phyloP scores from a whole-genome alignment of 2,113 vertebrate genomes.

The Mustela nigripes region DNA sequence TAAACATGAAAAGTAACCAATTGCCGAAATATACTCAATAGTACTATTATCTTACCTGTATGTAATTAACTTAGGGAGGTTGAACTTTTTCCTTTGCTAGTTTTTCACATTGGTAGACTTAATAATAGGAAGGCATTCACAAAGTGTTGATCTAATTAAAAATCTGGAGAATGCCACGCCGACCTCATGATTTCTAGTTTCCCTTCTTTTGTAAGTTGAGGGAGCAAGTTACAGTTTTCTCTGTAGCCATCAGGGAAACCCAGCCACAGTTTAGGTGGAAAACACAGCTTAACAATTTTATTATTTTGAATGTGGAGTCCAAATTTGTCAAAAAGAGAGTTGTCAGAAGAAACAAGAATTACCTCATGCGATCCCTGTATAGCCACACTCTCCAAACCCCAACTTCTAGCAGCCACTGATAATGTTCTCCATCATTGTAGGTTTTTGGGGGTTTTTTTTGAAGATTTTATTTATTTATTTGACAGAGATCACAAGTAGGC shows the following conservation, averaged over 20 bases:
- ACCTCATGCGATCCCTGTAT: background rate
- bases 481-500: too few species aligned
- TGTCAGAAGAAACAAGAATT: background rate
- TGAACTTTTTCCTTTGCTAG: conserved; percentile 29
- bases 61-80: background rate
- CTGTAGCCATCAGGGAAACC: background rate
- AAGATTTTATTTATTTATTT: too few species aligned
- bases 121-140: background rate
- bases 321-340: background rate
- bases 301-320: background rate
- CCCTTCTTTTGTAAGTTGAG: too few species aligned
- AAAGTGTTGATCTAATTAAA: background rate
- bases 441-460: background rate
- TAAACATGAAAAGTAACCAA: background rate
- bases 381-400: too few species aligned
- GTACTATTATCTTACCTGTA: background rate
- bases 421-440: background rate
- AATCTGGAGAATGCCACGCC: background rate
- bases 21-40: background rate
- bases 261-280: background rate
- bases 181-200: conserved; percentile 25
- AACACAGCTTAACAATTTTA: background rate
- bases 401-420: background rate
- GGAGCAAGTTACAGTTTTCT: background rate
- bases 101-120: conserved; percentile 8